These are phyloP conservation scores for Creontiades dilutus DNA, from an alignment of 2,888 invertebrate genomes.

Conservation along the genomic window DNA sequence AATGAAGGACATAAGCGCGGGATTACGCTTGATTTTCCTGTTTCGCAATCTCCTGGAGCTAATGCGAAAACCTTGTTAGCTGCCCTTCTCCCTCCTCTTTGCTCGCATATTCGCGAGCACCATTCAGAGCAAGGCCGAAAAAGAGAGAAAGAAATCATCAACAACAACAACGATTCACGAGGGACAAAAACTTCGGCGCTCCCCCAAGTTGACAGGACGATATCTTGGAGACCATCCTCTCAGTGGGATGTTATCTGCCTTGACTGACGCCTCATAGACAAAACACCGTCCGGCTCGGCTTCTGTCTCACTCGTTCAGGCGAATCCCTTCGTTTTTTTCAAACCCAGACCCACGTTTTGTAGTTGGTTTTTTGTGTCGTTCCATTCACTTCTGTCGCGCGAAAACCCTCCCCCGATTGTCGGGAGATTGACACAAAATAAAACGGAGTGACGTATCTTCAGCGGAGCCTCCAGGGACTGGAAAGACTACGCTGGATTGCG, in stretches of 20 bases:
- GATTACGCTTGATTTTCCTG: background rate
- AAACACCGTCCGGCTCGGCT: slow-evolving; percentile 54
- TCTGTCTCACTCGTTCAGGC: background rate
- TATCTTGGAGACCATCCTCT: slow-evolving; percentile 62
- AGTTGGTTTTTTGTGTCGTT: background rate
- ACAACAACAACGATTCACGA: slow-evolving; percentile 9
- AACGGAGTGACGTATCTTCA: slow-evolving; percentile 8
- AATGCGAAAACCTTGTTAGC: slow-evolving; percentile 55
- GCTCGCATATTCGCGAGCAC: background rate
- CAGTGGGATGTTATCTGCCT: slow-evolving; percentile 59
- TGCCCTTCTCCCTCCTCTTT: background rate
- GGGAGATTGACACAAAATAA: slow-evolving; percentile 44
- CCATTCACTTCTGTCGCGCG: slow-evolving; percentile 11
- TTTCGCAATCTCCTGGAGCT: background rate
- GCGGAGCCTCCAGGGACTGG: background rate
- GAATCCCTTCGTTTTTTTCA: background rate
- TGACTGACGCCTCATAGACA: slow-evolving; percentile 66
- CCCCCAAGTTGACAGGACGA: slow-evolving; percentile 50
- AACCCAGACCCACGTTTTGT: background rate
- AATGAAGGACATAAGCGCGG: too few species aligned
- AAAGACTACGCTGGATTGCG: too few species aligned
- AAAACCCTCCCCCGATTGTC: background rate
- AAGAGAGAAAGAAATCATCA: slow-evolving; percentile 4
- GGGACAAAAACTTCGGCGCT: slow-evolving; percentile 18
- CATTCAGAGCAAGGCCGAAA: slow-evolving; percentile 34